phyloP scores from a whole-genome alignment of 2,888 invertebrate genomes.

The Acrobeloides nanus region DNA sequence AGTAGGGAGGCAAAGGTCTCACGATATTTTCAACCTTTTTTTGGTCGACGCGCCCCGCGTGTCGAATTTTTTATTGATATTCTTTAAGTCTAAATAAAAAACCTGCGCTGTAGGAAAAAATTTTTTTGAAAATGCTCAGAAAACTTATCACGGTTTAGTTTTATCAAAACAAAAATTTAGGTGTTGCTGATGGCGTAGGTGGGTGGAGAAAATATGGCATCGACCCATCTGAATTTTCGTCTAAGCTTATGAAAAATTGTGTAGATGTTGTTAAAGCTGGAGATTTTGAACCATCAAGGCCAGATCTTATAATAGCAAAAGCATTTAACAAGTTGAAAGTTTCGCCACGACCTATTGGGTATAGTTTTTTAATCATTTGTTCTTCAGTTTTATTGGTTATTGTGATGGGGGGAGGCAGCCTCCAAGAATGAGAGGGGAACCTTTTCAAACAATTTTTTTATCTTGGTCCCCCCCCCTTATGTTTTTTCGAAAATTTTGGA shows the following conservation, averaged over 20 bases:
- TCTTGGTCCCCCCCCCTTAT: no score
- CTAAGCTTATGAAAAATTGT: slow-evolving; percentile 85
- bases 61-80: not conserved
- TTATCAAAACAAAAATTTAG: slow-evolving; percentile 60
- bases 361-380: slow-evolving; percentile 3
- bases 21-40: no score
- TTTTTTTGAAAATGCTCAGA: not conserved
- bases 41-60: no score
- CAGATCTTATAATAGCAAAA: slow-evolving; percentile 43
- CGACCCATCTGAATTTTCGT: slow-evolving; percentile 86
- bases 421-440: no score
- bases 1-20: no score
- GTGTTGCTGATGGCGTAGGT: slow-evolving; percentile 96
- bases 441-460: no score
- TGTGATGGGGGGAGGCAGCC: no score
- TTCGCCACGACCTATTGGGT: slow-evolving; percentile 47
- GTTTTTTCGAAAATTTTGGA: no score
- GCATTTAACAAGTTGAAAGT: slow-evolving; percentile 41
- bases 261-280: slow-evolving; percentile 83
- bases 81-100: not conserved
- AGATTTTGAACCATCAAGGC: slow-evolving; percentile 67
- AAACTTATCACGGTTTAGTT: slow-evolving; percentile 6
- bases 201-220: slow-evolving; percentile 93
- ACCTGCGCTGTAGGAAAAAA: not conserved
- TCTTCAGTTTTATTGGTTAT: no score